These are phyloP conservation scores for Carcina quercana DNA, from an alignment of 2,888 invertebrate species.

Conservation along the genomic window DNA sequence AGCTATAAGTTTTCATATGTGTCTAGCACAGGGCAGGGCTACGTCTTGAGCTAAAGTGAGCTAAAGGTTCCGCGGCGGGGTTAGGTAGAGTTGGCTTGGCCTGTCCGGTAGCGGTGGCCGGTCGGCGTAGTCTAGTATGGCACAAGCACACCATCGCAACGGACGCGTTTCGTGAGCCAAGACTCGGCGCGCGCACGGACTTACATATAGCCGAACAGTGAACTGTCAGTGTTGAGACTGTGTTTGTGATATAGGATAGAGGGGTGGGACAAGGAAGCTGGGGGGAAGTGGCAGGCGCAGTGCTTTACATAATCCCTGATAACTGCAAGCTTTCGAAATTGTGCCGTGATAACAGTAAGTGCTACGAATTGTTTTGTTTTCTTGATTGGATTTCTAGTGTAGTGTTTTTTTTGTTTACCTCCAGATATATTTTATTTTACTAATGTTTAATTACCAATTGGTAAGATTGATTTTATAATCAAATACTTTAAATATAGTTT, in stretches of 20 bases:
- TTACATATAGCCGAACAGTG: constrained; percentile 32
- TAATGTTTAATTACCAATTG: neutral
- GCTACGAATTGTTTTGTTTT: constrained; percentile 25
- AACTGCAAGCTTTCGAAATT: constrained; percentile 52
- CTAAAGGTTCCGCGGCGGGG: constrained; percentile 22
- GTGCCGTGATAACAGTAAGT: constrained; percentile 69
- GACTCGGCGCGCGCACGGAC: constrained; percentile 39
- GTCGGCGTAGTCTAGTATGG: constrained; percentile 50
- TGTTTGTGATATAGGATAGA: constrained; percentile 29
- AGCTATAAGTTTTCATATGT: constrained; percentile 12
- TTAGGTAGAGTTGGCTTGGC: too few relatives aligned
- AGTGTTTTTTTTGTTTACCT: neutral
- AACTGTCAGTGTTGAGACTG: constrained; percentile 31
- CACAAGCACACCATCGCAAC: constrained; percentile 48
- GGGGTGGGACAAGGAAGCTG: constrained; percentile 41
- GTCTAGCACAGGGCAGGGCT: constrained; percentile 11
- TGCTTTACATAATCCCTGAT: constrained; percentile 54
- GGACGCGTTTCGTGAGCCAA: constrained; percentile 40
- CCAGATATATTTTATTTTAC: neutral
- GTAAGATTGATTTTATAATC: too few relatives aligned
- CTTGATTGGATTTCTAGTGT: neutral
- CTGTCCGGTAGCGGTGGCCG: constrained; percentile 44
- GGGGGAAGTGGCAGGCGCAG: constrained; percentile 34
- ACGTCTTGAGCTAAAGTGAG: constrained; percentile 4
- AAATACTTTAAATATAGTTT: too few relatives aligned